Evolutionary conservation across 2,113 vertebrate species (phyloP).

Genomic region (Coptodon rendalli): DNA sequence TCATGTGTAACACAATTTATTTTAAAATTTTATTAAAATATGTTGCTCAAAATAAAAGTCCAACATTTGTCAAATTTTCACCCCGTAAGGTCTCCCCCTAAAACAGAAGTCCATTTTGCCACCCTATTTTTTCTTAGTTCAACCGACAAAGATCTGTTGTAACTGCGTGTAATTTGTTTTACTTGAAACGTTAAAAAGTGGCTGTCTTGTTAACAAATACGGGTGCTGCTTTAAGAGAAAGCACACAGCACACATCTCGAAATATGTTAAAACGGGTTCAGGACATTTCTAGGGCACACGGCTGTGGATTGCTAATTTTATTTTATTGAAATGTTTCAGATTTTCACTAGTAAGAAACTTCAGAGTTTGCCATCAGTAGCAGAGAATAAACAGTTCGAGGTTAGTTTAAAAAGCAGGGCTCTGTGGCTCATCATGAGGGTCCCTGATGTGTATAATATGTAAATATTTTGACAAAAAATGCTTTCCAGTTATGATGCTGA

Average conservation of each 20-base stretch:
- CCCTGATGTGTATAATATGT: neutral
- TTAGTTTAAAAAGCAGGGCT: neutral
- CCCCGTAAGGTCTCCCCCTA: rapidly evolving
- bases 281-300: neutral
- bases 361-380: neutral
- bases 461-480: neutral
- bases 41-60: neutral
- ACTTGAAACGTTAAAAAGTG: neutral
- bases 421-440: neutral
- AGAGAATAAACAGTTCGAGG: neutral
- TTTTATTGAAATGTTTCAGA: neutral
- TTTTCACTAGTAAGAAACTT: neutral
- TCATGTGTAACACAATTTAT: neutral
- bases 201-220: neutral
- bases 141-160: rapidly evolving
- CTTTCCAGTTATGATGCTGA: neutral
- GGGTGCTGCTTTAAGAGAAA: neutral
- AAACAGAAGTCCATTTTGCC: neutral
- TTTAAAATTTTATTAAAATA: neutral
- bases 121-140: neutral
- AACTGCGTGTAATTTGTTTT: neutral
- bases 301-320: neutral
- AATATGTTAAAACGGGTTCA: neutral
- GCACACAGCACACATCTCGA: neutral
- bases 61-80: neutral